Base-by-base conservation (phyloP, 2,797 vertebrate species). In the Alcedo atthis region DNA sequence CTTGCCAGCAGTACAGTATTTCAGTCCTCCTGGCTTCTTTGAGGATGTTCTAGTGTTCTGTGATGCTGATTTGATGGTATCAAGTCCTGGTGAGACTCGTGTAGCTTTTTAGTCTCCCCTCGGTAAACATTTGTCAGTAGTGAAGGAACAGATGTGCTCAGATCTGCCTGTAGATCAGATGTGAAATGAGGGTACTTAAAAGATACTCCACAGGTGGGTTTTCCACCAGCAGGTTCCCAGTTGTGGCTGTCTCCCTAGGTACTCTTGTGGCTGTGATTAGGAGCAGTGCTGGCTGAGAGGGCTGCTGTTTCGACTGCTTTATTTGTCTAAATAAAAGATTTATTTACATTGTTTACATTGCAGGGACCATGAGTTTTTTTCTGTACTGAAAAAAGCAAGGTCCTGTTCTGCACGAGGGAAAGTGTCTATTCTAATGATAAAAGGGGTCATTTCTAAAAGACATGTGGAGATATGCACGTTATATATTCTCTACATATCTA, bases 141-240 rank as follows among this genome's bases (percentile, higher is more conserved):
- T 37, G 81, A 91, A 90, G 83, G 87, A 95, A 75, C 90, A 93
- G 83, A 87, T 89, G 90, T 67, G 59, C 81, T 93, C 3, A 0
- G 62, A 43, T 75, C 62, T 91, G 58, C 71, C 67, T 58, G 0
- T 9, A 68, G 57, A 62, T 92, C 82, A 81, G 85, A 84, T 51
- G 85, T 58, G 82, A 63, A 57, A 58, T 51, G 64, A 73, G 77
- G 63, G 46, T 76, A 37, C 95, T 97, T 89, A 59, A 49, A 87
- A 81, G 85, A 37, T 78, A 16, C 35, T 92, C 59, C 68, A 55
- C 51, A 76, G 82, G 57, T 17, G 4, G 77, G 45, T 95, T 93
- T 94, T 93, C 51, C 62, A 74, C 64, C 48, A 66, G 54, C 71
- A 53, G 75, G 78, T 37, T 81, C 71, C 81, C 32, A 42, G 70